Base-by-base conservation (phyloP, 2,797 vertebrate species). In the Sebastes cheni region DNA sequence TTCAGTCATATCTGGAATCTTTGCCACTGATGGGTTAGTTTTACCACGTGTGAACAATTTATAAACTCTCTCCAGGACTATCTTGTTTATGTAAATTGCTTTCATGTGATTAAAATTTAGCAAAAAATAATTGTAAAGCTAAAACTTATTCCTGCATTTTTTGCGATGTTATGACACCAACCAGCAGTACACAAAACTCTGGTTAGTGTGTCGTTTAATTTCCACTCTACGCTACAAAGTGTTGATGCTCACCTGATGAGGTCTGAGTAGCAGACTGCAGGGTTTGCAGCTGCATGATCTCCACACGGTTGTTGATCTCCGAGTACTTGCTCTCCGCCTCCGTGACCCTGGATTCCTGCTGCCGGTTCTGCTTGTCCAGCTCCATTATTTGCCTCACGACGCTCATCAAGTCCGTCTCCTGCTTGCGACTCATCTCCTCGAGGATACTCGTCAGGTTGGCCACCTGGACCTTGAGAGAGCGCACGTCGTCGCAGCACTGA, bases 271-370 rank as follows among this genome's bases (percentile, higher is more conserved):
- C 93, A 0, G 96, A 97, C 91, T 99, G 97, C 0, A 97, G 96
- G 0, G 97, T 97, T 83, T 99, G 98, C 2, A 99, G 95, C 88
- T 99, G 98, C 96, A 99, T 97, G 92, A 98, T 98, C 88, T 97
- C 97, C 1, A 99, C 96, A 10, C 98, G 97, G 94, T 96, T 98
- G 95, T 98, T 98, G 92, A 99, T 97, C 73, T 99, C 97, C 0
- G 98, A 99, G 94, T 97, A 99, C 85, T 98, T 99, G 96, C 97
- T 97, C 94, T 99, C 98, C 0, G 96, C 98, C 3, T 98, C 97
- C 0, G 94, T 92, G 77, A 99, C 97, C 11, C 98, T 95, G 0
- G 93, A 90, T 90, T 98, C 97, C 85, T 97, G 95, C 90, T 95
- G 96, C 89, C 96, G 96, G 93, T 96, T 95, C 83, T 86, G 95